phyloP scores from a whole-genome alignment of 2,113 vertebrate genomes.

The Alligator mississippiensis region DNA sequence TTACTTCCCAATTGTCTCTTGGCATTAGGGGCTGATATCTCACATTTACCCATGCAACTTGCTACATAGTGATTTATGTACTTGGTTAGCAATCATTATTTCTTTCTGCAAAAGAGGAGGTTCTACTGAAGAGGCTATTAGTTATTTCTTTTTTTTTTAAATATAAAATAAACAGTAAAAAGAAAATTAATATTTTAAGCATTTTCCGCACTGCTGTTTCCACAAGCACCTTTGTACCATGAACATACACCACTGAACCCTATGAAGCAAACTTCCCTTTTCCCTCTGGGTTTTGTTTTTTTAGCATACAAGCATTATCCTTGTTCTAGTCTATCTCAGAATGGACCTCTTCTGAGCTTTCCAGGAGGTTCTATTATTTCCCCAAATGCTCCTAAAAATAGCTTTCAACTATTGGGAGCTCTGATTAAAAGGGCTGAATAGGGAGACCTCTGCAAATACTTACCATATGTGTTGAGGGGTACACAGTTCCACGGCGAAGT shows the following conservation, averaged over 20 bases:
- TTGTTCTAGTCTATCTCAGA: background rate
- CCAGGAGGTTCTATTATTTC: background rate
- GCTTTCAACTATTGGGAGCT: accelerated
- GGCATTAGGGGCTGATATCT: background rate
- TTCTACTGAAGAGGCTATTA: background rate
- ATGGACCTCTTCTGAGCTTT: background rate
- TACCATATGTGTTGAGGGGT: slow-evolving; percentile 72
- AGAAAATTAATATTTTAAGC: background rate
- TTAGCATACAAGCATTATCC: background rate
- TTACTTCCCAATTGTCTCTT: slow-evolving; percentile 3
- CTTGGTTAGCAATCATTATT: background rate
- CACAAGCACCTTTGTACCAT: accelerated
- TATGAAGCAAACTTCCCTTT: background rate
- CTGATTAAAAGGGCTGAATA: accelerated
- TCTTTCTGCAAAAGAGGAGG: background rate
- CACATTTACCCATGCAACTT: background rate
- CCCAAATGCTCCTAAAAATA: background rate
- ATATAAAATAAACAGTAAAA: background rate
- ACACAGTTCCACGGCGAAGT: slow-evolving; percentile 23
- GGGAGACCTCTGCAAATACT: background rate
- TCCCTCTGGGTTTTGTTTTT: background rate
- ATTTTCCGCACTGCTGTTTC: background rate
- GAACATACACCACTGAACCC: background rate
- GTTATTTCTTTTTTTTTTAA: background rate
- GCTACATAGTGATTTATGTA: background rate